These are phyloP conservation scores for Cassiopea andromeda DNA, from an alignment of 30 jellyfish, hydroid and myxozoan genomes.

Conservation along the genomic window DNA sequence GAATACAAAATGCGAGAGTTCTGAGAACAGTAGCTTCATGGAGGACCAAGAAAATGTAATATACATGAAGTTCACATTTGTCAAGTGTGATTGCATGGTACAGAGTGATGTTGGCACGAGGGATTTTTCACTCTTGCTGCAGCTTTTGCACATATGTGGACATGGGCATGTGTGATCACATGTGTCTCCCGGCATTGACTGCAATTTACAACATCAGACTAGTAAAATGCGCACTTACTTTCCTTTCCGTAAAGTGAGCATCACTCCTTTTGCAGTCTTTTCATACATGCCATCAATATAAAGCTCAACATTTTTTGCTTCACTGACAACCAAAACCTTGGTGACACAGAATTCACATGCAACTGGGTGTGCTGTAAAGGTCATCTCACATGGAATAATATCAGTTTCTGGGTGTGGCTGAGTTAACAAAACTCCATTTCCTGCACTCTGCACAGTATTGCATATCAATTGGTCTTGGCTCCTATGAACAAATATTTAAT, in stretches of 20 bases:
- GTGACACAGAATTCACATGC: conserved; percentile 72
- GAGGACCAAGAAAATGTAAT: no score
- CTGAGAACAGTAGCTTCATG: no score
- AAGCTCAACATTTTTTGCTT: conserved; percentile 89
- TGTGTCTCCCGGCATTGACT: no score
- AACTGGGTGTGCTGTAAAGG: conserved; percentile 79
- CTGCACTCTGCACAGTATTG: conserved; percentile 65
- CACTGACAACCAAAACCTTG: conserved; percentile 81
- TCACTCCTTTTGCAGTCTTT: conserved; percentile 86
- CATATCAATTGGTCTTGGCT: conserved; percentile 74
- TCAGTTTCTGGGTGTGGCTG: conserved; percentile 89
- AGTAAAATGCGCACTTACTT: conserved; percentile 51
- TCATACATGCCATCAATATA: conserved; percentile 90
- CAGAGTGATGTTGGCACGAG: no score
- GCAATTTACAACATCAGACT: no score
- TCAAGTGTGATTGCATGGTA: no score
- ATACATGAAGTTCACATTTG: no score
- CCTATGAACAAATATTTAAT: conserved; percentile 7
- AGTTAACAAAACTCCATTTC: conserved; percentile 59
- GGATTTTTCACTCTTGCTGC: no score
- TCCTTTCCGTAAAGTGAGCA: conserved; percentile 87
- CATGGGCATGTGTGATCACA: no score
- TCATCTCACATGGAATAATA: conserved; percentile 87
- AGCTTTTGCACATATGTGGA: no score
- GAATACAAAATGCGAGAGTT: no score